Evolutionary conservation across 2,888 invertebrate genomes (phyloP), one percentile per base, ranked within the genome.

Genomic region (Tethea ocularis): DNA sequence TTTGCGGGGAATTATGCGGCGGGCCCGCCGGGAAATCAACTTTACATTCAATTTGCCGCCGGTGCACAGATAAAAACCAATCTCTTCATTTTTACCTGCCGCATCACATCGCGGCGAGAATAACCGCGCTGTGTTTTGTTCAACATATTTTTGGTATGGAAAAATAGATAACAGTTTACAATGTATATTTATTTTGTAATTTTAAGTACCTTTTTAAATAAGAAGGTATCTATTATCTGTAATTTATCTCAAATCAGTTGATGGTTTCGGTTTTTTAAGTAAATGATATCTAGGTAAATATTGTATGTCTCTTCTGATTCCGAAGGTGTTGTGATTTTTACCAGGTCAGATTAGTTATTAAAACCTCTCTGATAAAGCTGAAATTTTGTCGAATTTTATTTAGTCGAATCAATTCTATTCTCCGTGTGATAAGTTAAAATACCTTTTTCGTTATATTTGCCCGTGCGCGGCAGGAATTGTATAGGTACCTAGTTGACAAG

Each of bases 41-140:
- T 92, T 92, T 89, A 88, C 89, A 92, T 91, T 88, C 91, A 91
- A 91, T 91, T 92, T 91, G 79, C 84, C 79, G 75, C 69, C 78
- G 77, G 74, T 83, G 88, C 88, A 86, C 89, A 85, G 88, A 88
- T 88, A 88, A 91, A 89, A 90, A 90, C 80, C 89, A 91, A 91
- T 91, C 91, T 88, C 85, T 79, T 82, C 81, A 81, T 79, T 83
- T 82, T 81, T 84, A 85, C 83, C 83, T 84, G 80, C 68, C 71
- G 59, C 60, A 52, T 65, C 62, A 20, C 46, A 46, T 20, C 24
- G 54, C 23, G 54, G 8, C 46, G 46, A 46, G 20, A 20, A 20
- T 46, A 46, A 46, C 17, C 46, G 46, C 46, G 15, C 36, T 3
- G 6, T 46, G 17, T 46, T 20, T 20, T 20, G 46, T 33, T 33